phyloP scores from a whole-genome alignment of 2,113 vertebrate species.

The Urocynchramus pylzowi region DNA sequence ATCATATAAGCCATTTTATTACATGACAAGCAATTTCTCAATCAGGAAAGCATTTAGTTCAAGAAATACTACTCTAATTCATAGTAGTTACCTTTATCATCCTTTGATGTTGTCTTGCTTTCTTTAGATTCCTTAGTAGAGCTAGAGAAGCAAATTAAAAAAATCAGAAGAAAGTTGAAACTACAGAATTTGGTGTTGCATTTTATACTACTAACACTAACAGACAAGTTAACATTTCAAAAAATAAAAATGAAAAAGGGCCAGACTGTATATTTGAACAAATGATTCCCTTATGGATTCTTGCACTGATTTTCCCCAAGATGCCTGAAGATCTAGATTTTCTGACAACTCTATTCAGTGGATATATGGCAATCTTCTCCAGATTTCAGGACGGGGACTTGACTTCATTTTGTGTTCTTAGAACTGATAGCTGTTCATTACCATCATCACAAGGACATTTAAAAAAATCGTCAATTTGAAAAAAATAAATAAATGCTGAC shows the following conservation, averaged over 20 bases:
- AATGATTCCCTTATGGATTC: constrained; percentile 90
- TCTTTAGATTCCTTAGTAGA: constrained; percentile 94
- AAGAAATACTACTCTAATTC: neutral
- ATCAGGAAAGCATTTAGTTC: neutral
- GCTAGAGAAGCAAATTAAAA: constrained; percentile 84
- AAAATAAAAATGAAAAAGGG: constrained; percentile 77
- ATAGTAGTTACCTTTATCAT: constrained; percentile 89
- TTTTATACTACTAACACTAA: constrained; percentile 66
- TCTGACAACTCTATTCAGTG: constrained; percentile 96
- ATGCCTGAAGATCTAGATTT: constrained; percentile 91
- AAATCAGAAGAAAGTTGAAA: constrained; percentile 81
- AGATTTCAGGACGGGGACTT: constrained; percentile 94
- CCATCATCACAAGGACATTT: constrained; percentile 90
- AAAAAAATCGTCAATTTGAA: constrained; percentile 86
- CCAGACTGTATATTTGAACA: constrained; percentile 83
- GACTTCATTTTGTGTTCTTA: constrained; percentile 93
- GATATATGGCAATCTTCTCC: constrained; percentile 91
- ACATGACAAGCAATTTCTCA: neutral
- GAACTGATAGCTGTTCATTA: constrained; percentile 88
- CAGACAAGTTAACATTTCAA: constrained; percentile 61
- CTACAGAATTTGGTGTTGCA: constrained; percentile 51
- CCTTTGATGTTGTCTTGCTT: constrained; percentile 87
- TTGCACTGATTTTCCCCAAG: constrained; percentile 93
- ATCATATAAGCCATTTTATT: neutral
- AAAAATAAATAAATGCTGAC: constrained; percentile 84